Conservation (phyloP, 1,140 invertebrate genomes). For the Marisa cornuarietis region DNA sequence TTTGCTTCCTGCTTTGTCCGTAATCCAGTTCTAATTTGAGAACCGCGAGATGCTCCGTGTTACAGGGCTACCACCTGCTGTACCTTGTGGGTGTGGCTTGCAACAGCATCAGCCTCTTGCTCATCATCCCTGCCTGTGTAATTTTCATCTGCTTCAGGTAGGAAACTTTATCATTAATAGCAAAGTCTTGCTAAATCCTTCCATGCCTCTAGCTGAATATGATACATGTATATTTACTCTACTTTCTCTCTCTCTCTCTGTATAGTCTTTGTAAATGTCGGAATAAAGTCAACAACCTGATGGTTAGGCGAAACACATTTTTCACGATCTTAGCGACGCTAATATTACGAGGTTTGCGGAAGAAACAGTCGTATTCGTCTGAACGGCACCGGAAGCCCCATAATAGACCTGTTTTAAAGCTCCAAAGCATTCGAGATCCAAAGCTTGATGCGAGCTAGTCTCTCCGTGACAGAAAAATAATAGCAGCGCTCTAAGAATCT, state of each 20-base stretch:
- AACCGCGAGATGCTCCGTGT: neutral
- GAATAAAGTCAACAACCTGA: no score
- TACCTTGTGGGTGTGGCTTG: conserved; percentile 30
- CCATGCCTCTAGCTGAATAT: neutral
- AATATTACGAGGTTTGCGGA: no score
- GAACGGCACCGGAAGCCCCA: no score
- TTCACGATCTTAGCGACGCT: no score
- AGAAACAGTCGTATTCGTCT: no score
- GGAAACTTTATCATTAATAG: neutral
- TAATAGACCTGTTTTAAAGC: no score
- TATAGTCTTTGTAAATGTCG: neutral
- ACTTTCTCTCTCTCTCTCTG: neutral
- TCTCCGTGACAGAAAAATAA: no score
- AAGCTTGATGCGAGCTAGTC: no score
- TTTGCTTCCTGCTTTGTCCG: no score
- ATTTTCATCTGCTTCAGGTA: conserved; percentile 41
- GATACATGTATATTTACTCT: neutral
- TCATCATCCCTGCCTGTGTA: conserved; percentile 36
- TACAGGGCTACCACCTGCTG: conserved; percentile 26
- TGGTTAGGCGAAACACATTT: no score
- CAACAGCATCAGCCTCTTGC: conserved; percentile 34
- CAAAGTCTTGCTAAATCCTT: neutral
- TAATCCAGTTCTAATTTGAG: no score
- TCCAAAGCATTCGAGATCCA: no score
- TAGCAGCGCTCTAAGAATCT: neutral